Conservation (phyloP, 2,797 vertebrate species). For the Pelobates cultripes region DNA sequence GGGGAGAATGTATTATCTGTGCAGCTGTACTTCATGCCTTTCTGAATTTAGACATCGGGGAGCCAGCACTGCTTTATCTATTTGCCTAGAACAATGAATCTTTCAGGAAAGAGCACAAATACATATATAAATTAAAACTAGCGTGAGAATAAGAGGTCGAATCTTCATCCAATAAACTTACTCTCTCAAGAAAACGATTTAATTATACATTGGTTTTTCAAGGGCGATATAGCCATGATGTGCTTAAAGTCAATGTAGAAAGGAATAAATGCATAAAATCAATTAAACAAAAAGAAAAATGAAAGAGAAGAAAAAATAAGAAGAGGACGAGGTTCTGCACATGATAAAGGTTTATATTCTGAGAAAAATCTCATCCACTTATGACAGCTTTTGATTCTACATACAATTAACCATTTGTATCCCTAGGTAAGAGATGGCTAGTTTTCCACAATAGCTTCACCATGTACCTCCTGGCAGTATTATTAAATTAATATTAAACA, state of each 20-base stretch:
- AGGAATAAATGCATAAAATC: background rate
- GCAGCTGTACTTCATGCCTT: conserved; percentile 83
- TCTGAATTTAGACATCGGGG: conserved; percentile 77
- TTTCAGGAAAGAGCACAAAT: conserved; percentile 72
- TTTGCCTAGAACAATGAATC: conserved; percentile 74
- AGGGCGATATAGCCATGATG: background rate
- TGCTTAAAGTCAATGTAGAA: background rate
- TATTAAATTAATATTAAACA: too few species aligned
- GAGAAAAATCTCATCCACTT: too few species aligned
- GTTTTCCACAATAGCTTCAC: too few species aligned
- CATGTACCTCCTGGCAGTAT: too few species aligned
- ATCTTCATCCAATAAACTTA: background rate
- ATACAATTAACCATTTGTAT: too few species aligned
- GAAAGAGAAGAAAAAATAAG: too few species aligned
- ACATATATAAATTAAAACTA: conserved; percentile 56
- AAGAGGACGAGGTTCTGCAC: too few species aligned
- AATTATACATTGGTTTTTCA: conserved; percentile 2
- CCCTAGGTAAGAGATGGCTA: too few species aligned
- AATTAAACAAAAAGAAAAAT: background rate
- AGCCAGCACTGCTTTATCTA: conserved; percentile 70
- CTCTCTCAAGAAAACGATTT: background rate
- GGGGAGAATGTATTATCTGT: conserved; percentile 84
- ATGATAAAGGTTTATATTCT: too few species aligned
- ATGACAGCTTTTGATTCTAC: too few species aligned
- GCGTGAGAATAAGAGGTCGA: background rate